These are phyloP conservation scores for Drosophila longiperda DNA, from an alignment of 2,888 invertebrate genomes.

Conservation along the genomic window DNA sequence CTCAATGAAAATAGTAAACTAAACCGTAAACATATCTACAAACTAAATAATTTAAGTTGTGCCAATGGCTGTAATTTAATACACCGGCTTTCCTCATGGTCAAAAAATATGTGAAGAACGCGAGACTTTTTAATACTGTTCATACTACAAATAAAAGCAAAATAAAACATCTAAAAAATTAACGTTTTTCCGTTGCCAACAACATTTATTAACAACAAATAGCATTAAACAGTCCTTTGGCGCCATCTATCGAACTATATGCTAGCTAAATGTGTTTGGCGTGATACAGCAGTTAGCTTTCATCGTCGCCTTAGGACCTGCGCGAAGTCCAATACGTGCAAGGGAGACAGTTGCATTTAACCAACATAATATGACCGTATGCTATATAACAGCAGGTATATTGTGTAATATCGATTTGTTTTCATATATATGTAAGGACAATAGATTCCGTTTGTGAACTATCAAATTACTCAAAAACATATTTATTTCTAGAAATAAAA, in stretches of 20 bases:
- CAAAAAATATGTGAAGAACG: neutral
- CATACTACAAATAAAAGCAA: neutral
- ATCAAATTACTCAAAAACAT: neutral
- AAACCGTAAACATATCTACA: neutral
- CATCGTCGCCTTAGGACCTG: neutral
- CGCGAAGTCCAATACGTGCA: neutral
- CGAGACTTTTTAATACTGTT: neutral
- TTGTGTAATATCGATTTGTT: neutral
- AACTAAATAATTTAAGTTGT: neutral
- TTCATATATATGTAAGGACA: neutral
- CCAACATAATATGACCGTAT: neutral
- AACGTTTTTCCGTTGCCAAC: neutral
- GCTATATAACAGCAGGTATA: conserved; percentile 1
- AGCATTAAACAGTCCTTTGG: neutral
- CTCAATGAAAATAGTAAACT: neutral
- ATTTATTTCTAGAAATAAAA: neutral
- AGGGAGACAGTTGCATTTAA: neutral
- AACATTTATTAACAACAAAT: neutral
- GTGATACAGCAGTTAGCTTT: conserved; percentile 3
- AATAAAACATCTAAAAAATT: neutral
- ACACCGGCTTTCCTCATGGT: conserved; percentile 9
- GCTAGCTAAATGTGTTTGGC: too few species aligned
- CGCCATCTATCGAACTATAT: conserved; percentile 6
- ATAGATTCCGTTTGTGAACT: neutral
- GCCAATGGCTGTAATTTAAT: neutral